These are phyloP conservation scores for Centropyge bicolor DNA, from an alignment of 2,797 vertebrate genomes.

Conservation along the genomic window DNA sequence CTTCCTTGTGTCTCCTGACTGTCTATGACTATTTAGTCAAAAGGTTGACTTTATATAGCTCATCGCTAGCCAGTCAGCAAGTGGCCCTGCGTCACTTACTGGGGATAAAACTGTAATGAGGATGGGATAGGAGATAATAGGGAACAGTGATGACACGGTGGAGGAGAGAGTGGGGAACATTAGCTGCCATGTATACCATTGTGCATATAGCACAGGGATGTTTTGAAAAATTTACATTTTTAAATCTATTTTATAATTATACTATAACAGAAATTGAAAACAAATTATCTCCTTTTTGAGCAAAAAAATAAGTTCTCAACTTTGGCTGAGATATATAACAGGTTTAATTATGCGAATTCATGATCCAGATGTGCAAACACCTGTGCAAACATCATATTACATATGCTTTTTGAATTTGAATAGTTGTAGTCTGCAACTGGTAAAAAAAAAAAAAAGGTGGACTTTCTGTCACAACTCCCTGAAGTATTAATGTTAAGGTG, in stretches of 20 bases:
- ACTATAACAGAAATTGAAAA: background rate
- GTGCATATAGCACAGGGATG: background rate
- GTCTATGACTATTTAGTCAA: slow-evolving; percentile 12
- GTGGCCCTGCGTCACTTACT: slow-evolving; percentile 25
- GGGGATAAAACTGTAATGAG: slow-evolving; percentile 49
- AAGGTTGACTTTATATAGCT: slow-evolving; percentile 30
- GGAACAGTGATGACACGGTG: slow-evolving; percentile 3
- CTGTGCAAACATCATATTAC: background rate
- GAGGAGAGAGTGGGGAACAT: background rate
- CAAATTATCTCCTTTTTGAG: background rate
- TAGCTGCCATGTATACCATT: background rate
- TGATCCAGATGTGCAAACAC: slow-evolving; percentile 13
- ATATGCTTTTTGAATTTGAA: too few relatives aligned
- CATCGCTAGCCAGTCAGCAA: background rate
- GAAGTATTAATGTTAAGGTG: background rate
- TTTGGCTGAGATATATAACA: background rate
- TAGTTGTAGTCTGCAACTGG: background rate
- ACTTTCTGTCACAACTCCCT: background rate
- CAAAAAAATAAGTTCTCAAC: background rate
- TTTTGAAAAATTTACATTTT: background rate
- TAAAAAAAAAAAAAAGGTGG: background rate
- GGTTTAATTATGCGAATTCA: background rate
- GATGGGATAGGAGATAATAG: slow-evolving; percentile 28
- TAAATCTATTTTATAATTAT: background rate
- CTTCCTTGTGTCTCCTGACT: slow-evolving; percentile 6